These are phyloP conservation scores for Helicoverpa zea DNA, from an alignment of 1,140 invertebrate genomes.

Conservation along the genomic window DNA sequence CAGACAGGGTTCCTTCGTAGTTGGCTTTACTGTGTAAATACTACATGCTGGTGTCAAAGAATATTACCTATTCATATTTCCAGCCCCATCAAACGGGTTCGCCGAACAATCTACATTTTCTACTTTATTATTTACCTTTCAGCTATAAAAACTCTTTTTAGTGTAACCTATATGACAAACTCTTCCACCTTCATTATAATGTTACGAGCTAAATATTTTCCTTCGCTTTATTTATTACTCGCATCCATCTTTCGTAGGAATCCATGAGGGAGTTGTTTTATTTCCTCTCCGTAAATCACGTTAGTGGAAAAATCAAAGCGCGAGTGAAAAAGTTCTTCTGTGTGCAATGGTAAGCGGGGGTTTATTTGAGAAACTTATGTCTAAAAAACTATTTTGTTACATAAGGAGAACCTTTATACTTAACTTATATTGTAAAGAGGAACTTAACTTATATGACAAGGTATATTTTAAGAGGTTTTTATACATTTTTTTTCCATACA, in stretches of 20 bases:
- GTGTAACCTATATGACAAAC: neutral
- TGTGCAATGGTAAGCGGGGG: constrained; percentile 76
- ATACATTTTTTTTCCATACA: too few relatives aligned
- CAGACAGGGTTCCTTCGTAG: too few relatives aligned
- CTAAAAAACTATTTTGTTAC: too few relatives aligned
- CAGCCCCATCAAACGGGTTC: too few relatives aligned
- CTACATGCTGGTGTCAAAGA: too few relatives aligned
- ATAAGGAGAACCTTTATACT: too few relatives aligned
- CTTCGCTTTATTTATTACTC: constrained; percentile 27
- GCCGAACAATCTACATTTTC: neutral
- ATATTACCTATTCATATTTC: too few relatives aligned
- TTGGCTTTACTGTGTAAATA: too few relatives aligned
- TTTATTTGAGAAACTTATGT: too few relatives aligned
- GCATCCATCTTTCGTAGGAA: constrained; percentile 63
- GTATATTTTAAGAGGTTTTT: too few relatives aligned
- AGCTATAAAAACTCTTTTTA: neutral
- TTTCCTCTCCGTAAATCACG: constrained; percentile 79
- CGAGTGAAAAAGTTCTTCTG: constrained; percentile 80
- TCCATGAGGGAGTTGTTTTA: constrained; percentile 81
- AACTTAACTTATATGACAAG: too few relatives aligned
- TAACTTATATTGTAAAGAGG: too few relatives aligned
- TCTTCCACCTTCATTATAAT: constrained; percentile 30
- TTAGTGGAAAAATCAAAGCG: constrained; percentile 78
- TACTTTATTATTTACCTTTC: neutral
- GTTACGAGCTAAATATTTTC: constrained; percentile 20